These are phyloP conservation scores for Araneus ventricosus DNA, from an alignment of 1,140 invertebrate species.

Conservation along the genomic window DNA sequence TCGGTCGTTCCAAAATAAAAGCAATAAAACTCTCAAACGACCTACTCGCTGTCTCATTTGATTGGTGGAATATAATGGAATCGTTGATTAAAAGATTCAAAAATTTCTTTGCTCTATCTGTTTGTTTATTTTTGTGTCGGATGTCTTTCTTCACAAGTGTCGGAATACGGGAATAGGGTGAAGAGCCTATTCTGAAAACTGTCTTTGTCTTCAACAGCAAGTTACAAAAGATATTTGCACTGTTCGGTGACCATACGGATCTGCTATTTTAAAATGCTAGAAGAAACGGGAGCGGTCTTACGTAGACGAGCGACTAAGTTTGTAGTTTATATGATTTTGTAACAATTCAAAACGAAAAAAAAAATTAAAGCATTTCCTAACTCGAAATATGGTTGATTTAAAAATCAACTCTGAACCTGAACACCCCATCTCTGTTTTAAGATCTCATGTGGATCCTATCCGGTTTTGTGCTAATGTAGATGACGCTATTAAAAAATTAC, in stretches of 20 bases:
- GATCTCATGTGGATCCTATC: too few species aligned
- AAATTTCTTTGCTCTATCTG: background rate
- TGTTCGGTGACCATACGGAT: background rate
- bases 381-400: too few species aligned
- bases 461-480: too few species aligned
- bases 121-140: slow-evolving; percentile 1
- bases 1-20: slow-evolving; percentile 15
- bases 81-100: slow-evolving; percentile 39
- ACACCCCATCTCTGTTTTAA: too few species aligned
- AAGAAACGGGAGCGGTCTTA: background rate
- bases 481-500: too few species aligned
- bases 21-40: background rate
- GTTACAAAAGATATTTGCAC: background rate
- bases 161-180: background rate
- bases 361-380: too few species aligned
- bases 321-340: too few species aligned
- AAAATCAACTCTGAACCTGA: too few species aligned
- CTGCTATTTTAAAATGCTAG: background rate
- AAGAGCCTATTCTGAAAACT: background rate
- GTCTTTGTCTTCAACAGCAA: background rate
- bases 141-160: background rate
- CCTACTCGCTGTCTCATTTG: slow-evolving; percentile 25
- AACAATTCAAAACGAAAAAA: too few species aligned
- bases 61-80: slow-evolving; percentile 44
- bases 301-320: too few species aligned